Evolutionary conservation across 2,113 vertebrate species (phyloP).

Genomic region (Lagopus muta): DNA sequence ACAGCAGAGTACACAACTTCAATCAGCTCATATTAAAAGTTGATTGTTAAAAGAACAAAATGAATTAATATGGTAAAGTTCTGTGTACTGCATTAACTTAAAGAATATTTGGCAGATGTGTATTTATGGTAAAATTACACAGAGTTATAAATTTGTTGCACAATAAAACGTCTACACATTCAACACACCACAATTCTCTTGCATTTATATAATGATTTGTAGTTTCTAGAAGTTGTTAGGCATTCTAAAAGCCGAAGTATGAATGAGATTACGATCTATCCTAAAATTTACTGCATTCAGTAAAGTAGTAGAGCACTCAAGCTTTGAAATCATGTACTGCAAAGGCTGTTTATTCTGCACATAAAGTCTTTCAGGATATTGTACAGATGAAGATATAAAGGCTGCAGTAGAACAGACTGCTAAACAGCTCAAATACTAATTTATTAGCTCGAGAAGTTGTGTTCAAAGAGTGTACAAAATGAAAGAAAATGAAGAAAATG

Average conservation of each 20-base stretch:
- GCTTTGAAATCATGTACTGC: constrained; percentile 75
- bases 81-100: constrained; percentile 55
- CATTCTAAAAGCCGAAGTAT: constrained; percentile 74
- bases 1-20: constrained; percentile 34
- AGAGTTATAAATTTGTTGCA: constrained; percentile 50
- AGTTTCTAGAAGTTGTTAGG: constrained; percentile 73
- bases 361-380: constrained; percentile 69
- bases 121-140: constrained; percentile 70
- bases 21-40: constrained; percentile 71
- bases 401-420: constrained; percentile 45
- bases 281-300: constrained; percentile 77
- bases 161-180: constrained; percentile 51
- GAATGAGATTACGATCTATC: constrained; percentile 74
- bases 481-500: constrained; percentile 49
- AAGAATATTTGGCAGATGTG: constrained; percentile 63
- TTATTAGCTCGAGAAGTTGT: constrained; percentile 62
- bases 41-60: constrained; percentile 64
- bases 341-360: constrained; percentile 71
- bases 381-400: constrained; percentile 49
- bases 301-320: constrained; percentile 72
- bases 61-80: constrained; percentile 71
- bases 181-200: constrained; percentile 59
- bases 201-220: constrained; percentile 77
- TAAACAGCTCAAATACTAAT: constrained; percentile 74
- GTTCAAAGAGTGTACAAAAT: constrained; percentile 48